Base-by-base conservation (phyloP, 2,797 vertebrate genomes). In the Salmo trutta region DNA sequence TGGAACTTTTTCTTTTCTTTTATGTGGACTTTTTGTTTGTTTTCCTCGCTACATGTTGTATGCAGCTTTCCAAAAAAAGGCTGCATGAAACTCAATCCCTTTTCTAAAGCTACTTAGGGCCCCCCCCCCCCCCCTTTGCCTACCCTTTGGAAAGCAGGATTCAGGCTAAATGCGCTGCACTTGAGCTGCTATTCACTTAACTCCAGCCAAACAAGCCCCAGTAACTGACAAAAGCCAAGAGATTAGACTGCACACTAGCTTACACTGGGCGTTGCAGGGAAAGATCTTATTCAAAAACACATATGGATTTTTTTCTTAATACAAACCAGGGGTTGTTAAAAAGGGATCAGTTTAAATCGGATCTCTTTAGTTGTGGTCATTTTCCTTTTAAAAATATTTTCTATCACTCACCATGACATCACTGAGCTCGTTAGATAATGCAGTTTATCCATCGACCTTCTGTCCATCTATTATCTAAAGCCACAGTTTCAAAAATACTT, bases 61-160 rank as follows among this genome's bases (percentile, higher is more conserved):
- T 17, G 65, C 19, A 7, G n/a, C 41, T 53, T 67, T 19, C 19
- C 2, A 33, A 67, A 76, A 76, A 76, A 81, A 67, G 17, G 70
- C 75, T 69, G 75, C 36, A 69, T 78, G 78, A 83, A 82, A 74
- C 80, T 68, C 74, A 78, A 84, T 83, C 76, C 66, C 47, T 33
- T 41, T 31, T 29, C 73, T 64, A 79, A 82, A 83, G 74, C 81
- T 80, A 76, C 81, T 81, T 81, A 78, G 52, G 62, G 21, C 54
- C 0, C 12, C 14, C 2, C 64, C 24, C 5, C 2, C 52, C 78
- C 65, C 73, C 53, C 17, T 41, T 76, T 17, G 65, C 56, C 71
- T 72, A 67, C n/a, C 80, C 76, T 80, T 83, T 77, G 76, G 82
- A 71, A 80, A 78, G 79, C 65, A 68, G 72, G 78, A 82, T 85